Base-by-base conservation (phyloP, 2,113 vertebrate species). In the Balaenoptera acutorostrata region DNA sequence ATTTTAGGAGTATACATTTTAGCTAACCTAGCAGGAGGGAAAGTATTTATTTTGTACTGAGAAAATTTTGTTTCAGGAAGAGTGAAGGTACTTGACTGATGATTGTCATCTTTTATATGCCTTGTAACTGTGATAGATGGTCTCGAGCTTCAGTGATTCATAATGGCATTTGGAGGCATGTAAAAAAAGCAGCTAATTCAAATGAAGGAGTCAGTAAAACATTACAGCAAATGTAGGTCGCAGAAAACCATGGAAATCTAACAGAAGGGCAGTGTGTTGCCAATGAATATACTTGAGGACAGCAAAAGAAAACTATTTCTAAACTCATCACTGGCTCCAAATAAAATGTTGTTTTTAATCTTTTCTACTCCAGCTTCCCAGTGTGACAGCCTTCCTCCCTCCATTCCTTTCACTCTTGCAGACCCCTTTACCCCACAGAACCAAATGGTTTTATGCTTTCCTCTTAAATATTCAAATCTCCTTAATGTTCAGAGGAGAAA, bases 201-300 rank as follows among this genome's bases (percentile, higher is more conserved):
- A 96, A 95, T 68, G 93, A 98, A 96, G 80, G 61, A 92, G 84
- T 96, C 77, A 74, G 95, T 96, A 92, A 95, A 97, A 75, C 83
- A 95, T 87, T 90, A 90, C 52, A 90, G 87, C 36, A 85, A 97
- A 96, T 93, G 85, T 92, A 96, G 97, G 91, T 97, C 88, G 9
- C 93, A 75, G 63, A 93, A 96, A 96, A 92, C 63, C 69, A 78
- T 68, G 25, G 46, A 83, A 89, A 93, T 83, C 44, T 75, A 87
- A 86, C 78, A 97, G 82, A 93, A 95, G 87, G 72, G 61, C 46
- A 63, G 3, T 52, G 44, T 66, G 10, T 80, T 83, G 66, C 78
- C 95, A 64, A 8, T 72, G 63, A 97, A 86, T 52, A 66, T 46
- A 95, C 68, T 78, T 44, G 12, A 90, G 64, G 80, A 78, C 18